These are phyloP conservation scores for Suillia variegata DNA, from an alignment of 2,888 invertebrate genomes.

Conservation along the genomic window DNA sequence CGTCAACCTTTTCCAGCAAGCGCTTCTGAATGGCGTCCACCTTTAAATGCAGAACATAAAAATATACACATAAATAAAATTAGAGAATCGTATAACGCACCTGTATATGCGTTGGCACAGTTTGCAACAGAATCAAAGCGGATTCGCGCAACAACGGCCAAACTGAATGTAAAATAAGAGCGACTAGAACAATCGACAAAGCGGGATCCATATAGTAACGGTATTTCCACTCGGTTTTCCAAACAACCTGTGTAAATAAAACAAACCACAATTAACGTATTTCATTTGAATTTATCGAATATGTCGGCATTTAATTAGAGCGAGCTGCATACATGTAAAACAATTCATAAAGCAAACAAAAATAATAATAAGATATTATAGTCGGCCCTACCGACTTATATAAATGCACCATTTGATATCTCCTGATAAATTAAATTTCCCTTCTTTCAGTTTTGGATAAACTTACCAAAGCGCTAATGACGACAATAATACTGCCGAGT, in stretches of 20 bases:
- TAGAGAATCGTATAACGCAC: constrained; percentile 47
- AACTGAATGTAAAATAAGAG: constrained; percentile 84
- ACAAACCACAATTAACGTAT: neutral
- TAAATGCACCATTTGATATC: too few species aligned
- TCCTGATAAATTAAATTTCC: too few species aligned
- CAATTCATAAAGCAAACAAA: too few species aligned
- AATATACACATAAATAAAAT: neutral
- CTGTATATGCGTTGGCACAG: constrained; percentile 97
- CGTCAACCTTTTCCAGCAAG: constrained; percentile 87
- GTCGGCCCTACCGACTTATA: too few species aligned
- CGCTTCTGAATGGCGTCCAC: constrained; percentile 90
- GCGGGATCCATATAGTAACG: constrained; percentile 92
- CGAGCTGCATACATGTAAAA: constrained; percentile 87
- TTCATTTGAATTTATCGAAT: constrained; percentile 69
- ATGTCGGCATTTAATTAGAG: neutral
- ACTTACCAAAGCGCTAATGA: constrained; percentile 69
- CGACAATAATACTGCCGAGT: constrained; percentile 79
- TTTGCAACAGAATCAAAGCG: constrained; percentile 92
- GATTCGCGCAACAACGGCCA: constrained; percentile 94
- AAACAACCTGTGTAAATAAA: constrained; percentile 65
- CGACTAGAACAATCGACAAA: constrained; percentile 85
- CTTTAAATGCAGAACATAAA: constrained; percentile 51
- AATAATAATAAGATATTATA: too few species aligned
- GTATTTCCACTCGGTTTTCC: constrained; percentile 82
- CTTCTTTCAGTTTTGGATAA: too few species aligned